phyloP scores from a whole-genome alignment of 2,113 vertebrate genomes.

The Gymnorhina tibicen region DNA sequence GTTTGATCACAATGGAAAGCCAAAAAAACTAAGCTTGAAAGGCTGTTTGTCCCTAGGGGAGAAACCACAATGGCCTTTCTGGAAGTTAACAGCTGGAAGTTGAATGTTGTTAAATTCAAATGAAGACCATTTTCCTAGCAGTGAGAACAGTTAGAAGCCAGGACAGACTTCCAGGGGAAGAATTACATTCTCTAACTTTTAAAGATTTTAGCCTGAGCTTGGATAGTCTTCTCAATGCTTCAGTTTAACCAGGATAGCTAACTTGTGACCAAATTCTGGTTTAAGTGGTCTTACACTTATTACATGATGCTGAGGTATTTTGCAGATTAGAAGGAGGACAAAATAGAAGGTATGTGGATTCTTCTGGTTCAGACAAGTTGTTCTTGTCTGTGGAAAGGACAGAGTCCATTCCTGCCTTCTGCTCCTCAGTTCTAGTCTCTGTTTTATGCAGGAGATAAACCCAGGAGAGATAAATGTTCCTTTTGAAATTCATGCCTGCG shows the following conservation, averaged over 20 bases:
- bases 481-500: not conserved
- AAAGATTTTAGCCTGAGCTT: not conserved
- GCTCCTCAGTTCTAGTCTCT: not conserved
- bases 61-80: conserved; percentile 38
- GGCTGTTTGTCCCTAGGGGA: not conserved
- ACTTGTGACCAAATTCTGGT: not conserved
- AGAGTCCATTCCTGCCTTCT: not conserved
- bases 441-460: not conserved
- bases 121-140: not conserved
- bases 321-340: not conserved
- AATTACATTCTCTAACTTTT: not conserved
- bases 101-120: conserved; percentile 17
- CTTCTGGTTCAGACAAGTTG: not conserved
- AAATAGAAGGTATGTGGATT: not conserved
- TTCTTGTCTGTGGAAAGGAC: not conserved
- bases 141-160: not conserved
- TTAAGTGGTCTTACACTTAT: not conserved
- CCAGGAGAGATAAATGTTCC: not conserved
- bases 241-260: not conserved
- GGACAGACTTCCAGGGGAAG: not conserved
- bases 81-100: conserved; percentile 51
- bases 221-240: not conserved
- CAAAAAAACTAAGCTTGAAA: conserved; percentile 17
- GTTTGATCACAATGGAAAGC: conserved; percentile 20
- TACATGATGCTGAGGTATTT: not conserved